These are phyloP conservation scores for Eupleurogrammus muticus DNA, from an alignment of 2,797 vertebrate species.

Conservation along the genomic window DNA sequence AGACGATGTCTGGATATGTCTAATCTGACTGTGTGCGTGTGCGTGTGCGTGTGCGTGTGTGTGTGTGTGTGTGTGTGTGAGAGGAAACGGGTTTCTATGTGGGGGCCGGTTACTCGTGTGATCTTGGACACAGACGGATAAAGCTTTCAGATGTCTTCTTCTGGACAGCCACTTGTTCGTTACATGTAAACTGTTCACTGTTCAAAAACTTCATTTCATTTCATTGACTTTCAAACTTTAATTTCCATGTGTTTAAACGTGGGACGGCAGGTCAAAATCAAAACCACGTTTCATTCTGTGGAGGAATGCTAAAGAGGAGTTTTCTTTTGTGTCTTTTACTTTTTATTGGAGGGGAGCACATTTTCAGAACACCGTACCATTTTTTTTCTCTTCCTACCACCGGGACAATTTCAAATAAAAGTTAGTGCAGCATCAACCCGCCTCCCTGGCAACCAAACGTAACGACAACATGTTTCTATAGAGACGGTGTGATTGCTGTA, in stretches of 20 bases:
- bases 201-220: not conserved
- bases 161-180: slow-evolving; percentile 1
- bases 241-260: no score
- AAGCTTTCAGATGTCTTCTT: not conserved
- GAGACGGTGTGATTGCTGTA: not conserved
- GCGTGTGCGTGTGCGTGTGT: not conserved
- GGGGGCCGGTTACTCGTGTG: not conserved
- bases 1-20: not conserved
- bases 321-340: no score
- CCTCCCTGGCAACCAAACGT: slow-evolving; percentile 32
- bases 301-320: not conserved
- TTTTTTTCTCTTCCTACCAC: not conserved
- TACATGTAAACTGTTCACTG: not conserved
- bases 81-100: no score
- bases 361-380: not conserved
- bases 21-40: not conserved
- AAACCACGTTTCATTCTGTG: not conserved
- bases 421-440: slow-evolving; percentile 32
- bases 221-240: not conserved
- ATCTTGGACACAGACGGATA: not conserved
- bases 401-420: not conserved
- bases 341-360: not conserved
- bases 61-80: not conserved
- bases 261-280: not conserved
- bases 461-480: slow-evolving; percentile 2